These are phyloP conservation scores for Liposcelis brunnea DNA, from an alignment of 2,888 invertebrate genomes.

Conservation along the genomic window DNA sequence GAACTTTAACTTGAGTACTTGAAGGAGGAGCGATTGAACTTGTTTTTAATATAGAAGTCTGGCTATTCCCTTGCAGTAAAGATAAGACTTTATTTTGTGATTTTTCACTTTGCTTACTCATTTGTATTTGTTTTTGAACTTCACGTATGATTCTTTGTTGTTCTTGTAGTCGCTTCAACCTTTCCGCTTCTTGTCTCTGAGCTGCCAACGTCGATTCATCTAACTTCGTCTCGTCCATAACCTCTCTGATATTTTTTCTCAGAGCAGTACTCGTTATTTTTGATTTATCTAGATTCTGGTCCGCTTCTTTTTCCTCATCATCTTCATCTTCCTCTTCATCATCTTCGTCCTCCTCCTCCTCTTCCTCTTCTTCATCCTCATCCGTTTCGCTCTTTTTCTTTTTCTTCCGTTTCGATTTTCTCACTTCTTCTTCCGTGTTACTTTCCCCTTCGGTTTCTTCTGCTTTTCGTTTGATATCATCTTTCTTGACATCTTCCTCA, in stretches of 20 bases:
- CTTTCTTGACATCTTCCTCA: constrained; percentile 11
- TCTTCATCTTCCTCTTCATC: constrained; percentile 14
- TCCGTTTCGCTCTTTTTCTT: constrained; percentile 12
- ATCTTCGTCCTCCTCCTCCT: constrained; percentile 12
- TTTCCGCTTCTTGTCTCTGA: constrained; percentile 82
- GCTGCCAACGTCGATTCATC: constrained; percentile 85
- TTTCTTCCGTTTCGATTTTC: constrained; percentile 3
- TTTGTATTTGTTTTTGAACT: constrained; percentile 60
- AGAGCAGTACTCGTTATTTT: constrained; percentile 41
- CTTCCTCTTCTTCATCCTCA: constrained; percentile 14
- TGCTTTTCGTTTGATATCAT: constrained; percentile 12
- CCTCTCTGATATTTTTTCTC: constrained; percentile 77
- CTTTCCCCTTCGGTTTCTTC: constrained; percentile 12
- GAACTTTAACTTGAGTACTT: constrained; percentile 12
- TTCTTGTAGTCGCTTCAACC: constrained; percentile 66
- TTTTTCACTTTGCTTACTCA: constrained; percentile 48
- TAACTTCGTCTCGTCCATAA: constrained; percentile 81
- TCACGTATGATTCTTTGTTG: constrained; percentile 69
- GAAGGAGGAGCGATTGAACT: constrained; percentile 12
- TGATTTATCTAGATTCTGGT: constrained; percentile 19
- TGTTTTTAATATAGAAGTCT: constrained; percentile 19
- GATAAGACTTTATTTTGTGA: constrained; percentile 44
- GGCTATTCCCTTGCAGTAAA: constrained; percentile 45
- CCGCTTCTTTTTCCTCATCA: constrained; percentile 20
- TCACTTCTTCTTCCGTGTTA: background rate